Evolutionary conservation across 2,888 invertebrate genomes (phyloP).

Genomic region (Glyphotaelius pellucidus): DNA sequence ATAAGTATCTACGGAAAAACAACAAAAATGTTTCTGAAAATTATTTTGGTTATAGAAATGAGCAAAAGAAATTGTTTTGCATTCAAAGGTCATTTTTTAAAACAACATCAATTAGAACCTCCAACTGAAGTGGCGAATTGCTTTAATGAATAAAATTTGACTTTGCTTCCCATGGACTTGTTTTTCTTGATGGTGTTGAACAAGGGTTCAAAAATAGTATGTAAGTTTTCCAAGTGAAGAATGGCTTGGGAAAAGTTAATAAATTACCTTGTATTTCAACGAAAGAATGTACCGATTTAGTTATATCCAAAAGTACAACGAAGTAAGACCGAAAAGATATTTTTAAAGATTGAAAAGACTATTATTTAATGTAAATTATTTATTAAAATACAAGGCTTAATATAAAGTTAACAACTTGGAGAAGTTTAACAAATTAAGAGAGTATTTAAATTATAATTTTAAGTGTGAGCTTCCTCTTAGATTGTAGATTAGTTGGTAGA

Average conservation of each 20-base stretch:
- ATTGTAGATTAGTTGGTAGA: slow-evolving; percentile 2
- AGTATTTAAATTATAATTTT: slow-evolving; percentile 37
- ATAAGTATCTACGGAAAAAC: no score
- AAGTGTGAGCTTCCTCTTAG: slow-evolving; percentile 49
- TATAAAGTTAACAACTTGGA: slow-evolving; percentile 12
- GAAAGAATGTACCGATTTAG: background rate
- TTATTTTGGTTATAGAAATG: no score
- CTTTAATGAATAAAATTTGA: background rate
- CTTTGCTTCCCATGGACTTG: background rate
- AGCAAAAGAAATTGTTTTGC: no score
- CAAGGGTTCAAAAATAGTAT: background rate
- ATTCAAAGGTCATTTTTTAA: no score
- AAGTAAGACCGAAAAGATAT: slow-evolving; percentile 40
- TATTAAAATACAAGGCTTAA: slow-evolving; percentile 49
- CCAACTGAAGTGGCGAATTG: background rate
- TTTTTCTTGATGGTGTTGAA: background rate
- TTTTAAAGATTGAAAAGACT: slow-evolving; percentile 44
- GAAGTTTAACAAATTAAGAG: slow-evolving; percentile 10
- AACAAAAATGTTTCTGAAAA: no score
- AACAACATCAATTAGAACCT: no score
- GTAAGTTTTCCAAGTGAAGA: background rate
- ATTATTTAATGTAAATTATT: slow-evolving; percentile 45
- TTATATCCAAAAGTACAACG: slow-evolving; percentile 45
- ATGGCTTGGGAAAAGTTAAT: background rate
- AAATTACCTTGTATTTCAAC: background rate